These are phyloP conservation scores for Neostethus bicornis DNA, from an alignment of 2,797 vertebrate species.

Conservation along the genomic window DNA sequence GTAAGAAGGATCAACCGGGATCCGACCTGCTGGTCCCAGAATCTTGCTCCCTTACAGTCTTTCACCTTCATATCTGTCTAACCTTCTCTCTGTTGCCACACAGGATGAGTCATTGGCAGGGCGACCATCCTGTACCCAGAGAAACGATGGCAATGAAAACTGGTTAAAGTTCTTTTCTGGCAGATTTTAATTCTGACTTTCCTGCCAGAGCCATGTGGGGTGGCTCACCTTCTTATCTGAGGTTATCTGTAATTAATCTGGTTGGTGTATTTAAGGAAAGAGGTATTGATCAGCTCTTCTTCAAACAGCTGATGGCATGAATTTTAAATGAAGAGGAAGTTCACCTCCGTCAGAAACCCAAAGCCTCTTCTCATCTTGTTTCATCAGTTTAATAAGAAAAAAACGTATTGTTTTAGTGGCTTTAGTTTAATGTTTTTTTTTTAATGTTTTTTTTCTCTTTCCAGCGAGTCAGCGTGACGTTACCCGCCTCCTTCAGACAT, in stretches of 20 bases:
- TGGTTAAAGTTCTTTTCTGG: too few relatives aligned
- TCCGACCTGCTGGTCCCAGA: too few relatives aligned
- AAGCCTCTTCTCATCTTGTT: neutral
- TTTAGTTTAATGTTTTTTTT: conserved; percentile 26
- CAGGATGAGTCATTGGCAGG: too few relatives aligned
- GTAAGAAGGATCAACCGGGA: too few relatives aligned
- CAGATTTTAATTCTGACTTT: too few relatives aligned
- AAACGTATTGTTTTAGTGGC: neutral
- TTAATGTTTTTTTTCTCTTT: conserved; percentile 13
- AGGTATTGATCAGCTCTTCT: conserved; percentile 2
- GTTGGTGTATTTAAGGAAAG: neutral
- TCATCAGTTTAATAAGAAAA: neutral
- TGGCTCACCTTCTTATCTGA: neutral
- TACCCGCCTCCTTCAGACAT: conserved; percentile 38
- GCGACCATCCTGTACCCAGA: too few relatives aligned
- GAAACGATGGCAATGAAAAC: too few relatives aligned
- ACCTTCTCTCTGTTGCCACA: too few relatives aligned
- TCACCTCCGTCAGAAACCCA: neutral
- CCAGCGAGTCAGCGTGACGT: conserved; percentile 36
- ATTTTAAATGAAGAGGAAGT: conserved; percentile 19
- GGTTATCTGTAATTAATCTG: conserved; percentile 11
- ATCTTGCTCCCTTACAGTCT: too few relatives aligned
- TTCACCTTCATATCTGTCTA: too few relatives aligned
- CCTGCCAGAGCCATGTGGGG: too few relatives aligned
- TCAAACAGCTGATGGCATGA: conserved; percentile 4